Percentiles rank a stretch among this genome's conserved stretches.
These are phyloP conservation scores for Pomacea canaliculata DNA, from an alignment of 2,888 invertebrate genomes.

Conservation along the genomic window DNA sequence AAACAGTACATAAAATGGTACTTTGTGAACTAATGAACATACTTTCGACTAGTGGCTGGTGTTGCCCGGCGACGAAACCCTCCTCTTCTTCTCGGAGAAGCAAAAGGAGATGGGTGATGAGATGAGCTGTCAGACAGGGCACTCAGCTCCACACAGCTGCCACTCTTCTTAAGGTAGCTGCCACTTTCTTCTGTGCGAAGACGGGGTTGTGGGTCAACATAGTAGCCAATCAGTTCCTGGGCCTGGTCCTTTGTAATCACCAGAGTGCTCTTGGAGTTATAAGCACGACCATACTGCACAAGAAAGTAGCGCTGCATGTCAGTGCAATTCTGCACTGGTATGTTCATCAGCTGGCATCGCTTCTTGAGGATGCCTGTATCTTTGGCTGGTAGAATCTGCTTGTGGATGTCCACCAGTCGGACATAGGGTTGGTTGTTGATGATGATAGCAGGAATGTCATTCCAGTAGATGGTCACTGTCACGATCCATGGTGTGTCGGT, in stretches of 20 bases:
- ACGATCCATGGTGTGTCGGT: constrained; percentile 60
- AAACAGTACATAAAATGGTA: no score
- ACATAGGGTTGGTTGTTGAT: constrained; percentile 64
- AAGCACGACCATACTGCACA: constrained; percentile 67
- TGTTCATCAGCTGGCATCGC: constrained; percentile 65
- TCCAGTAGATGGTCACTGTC: constrained; percentile 68
- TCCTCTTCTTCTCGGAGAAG: constrained; percentile 16
- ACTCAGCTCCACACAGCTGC: constrained; percentile 19
- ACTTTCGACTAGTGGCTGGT: constrained; percentile 21
- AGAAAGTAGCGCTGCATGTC: constrained; percentile 70
- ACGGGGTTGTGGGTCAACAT: constrained; percentile 63
- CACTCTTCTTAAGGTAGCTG: constrained; percentile 7
- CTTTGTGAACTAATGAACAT: constrained; percentile 1
- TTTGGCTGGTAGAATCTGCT: constrained; percentile 69
- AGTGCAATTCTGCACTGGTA: constrained; percentile 65
- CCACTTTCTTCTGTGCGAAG: constrained; percentile 33
- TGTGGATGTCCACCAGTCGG: constrained; percentile 68
- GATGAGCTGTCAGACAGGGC: constrained; percentile 9
- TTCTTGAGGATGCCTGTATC: constrained; percentile 69
- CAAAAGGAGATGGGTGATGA: constrained; percentile 4
- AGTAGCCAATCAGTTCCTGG: constrained; percentile 65
- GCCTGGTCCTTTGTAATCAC: constrained; percentile 66
- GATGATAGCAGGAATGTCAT: constrained; percentile 68
- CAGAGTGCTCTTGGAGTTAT: constrained; percentile 67
- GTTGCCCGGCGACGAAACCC: constrained; percentile 14